Evolutionary conservation across 2,113 vertebrate genomes (phyloP).

Genomic region (Hippocampus comes): DNA sequence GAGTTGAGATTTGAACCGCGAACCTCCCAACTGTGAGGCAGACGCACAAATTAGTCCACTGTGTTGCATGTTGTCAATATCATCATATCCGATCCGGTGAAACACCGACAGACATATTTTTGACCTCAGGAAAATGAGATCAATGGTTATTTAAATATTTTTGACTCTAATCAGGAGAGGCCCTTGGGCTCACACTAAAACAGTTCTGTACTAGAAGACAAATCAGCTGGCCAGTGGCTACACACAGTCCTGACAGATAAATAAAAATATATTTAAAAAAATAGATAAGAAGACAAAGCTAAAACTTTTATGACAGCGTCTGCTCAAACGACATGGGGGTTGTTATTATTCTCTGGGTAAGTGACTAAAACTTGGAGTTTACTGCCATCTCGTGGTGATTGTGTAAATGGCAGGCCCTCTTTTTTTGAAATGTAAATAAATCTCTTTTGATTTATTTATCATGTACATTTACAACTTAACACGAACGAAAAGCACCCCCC

Average conservation of each 20-base stretch:
- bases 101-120: neutral
- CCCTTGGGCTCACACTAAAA: too few species aligned
- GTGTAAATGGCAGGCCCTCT: slow-evolving; percentile 28
- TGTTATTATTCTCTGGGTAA: neutral
- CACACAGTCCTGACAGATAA: neutral
- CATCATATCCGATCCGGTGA: neutral
- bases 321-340: neutral
- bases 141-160: neutral
- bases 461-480: slow-evolving; percentile 26
- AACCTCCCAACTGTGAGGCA: too few species aligned
- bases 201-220: too few species aligned
- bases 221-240: neutral
- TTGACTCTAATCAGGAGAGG: neutral
- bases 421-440: neutral
- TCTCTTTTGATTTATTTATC: slow-evolving; percentile 8
- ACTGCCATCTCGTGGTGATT: slow-evolving; percentile 60
- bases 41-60: too few species aligned
- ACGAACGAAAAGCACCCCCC: neutral
- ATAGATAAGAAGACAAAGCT: too few species aligned
- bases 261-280: too few species aligned
- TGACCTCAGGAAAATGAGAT: neutral
- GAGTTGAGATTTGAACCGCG: too few species aligned
- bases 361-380: slow-evolving; percentile 16
- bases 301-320: neutral
- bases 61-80: neutral